Percentiles rank a stretch among this genome's conserved stretches.
These are phyloP conservation scores for Cantharis nigra DNA, from an alignment of 2,888 invertebrate species.

Conservation along the genomic window DNA sequence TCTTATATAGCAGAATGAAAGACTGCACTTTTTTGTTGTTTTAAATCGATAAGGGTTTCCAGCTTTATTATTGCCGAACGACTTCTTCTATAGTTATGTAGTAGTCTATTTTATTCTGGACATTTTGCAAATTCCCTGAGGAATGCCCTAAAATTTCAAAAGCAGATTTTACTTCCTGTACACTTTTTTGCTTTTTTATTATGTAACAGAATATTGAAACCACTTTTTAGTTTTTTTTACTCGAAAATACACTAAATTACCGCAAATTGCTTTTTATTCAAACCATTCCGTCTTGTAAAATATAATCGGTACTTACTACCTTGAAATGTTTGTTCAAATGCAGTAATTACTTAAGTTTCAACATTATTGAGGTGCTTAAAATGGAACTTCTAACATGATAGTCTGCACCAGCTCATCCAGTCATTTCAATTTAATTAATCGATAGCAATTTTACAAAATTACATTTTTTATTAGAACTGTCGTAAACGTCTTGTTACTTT, in stretches of 20 bases:
- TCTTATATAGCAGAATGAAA: not conserved
- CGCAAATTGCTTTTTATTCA: not conserved
- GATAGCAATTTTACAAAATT: not conserved
- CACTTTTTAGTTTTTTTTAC: not conserved
- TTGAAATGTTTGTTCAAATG: not conserved
- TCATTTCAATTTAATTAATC: not conserved
- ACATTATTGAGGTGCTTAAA: not conserved
- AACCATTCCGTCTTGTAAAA: not conserved
- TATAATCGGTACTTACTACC: not conserved
- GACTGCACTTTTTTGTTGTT: not conserved
- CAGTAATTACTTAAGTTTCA: constrained; percentile 2
- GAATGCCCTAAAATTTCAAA: not conserved
- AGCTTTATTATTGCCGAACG: not conserved
- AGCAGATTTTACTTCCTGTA: not conserved
- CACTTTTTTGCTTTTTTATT: not conserved
- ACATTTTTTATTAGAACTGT: not conserved
- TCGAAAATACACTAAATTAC: not conserved
- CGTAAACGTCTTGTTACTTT: not conserved
- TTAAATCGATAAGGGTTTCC: not conserved
- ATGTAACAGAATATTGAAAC: not conserved
- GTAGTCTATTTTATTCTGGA: not conserved
- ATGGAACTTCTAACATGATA: not conserved
- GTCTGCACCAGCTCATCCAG: not conserved
- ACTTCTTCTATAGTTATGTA: not conserved
- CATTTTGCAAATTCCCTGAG: not conserved